These are phyloP conservation scores for Cassiopea xamachana DNA, from an alignment of 30 jellyfish, hydroid and myxozoan species.

Conservation along the genomic window DNA sequence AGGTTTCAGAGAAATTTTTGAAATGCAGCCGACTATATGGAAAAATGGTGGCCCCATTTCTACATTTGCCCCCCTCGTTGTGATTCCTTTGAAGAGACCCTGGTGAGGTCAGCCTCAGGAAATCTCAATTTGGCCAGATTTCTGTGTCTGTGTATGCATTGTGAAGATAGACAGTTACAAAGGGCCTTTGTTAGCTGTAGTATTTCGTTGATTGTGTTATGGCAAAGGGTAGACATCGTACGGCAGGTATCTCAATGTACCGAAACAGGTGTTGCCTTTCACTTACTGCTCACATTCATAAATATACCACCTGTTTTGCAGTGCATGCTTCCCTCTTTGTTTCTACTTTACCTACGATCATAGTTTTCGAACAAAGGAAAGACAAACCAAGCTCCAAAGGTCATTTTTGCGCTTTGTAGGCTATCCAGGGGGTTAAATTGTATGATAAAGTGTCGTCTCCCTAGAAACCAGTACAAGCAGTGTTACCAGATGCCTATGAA, in stretches of 20 bases:
- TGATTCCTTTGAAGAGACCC: background rate
- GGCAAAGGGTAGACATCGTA: background rate
- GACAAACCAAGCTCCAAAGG: slow-evolving; percentile 52
- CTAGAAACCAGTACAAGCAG: background rate
- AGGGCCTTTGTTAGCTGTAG: background rate
- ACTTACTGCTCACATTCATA: slow-evolving; percentile 26
- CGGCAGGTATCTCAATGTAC: slow-evolving; percentile 15
- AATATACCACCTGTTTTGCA: slow-evolving; percentile 46
- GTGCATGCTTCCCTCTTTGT: slow-evolving; percentile 50
- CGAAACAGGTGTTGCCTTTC: slow-evolving; percentile 29
- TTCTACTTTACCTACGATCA: slow-evolving; percentile 26
- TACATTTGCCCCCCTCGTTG: too few species aligned
- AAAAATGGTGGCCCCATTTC: too few species aligned
- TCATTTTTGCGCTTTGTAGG: slow-evolving; percentile 33
- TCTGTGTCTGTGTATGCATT: background rate
- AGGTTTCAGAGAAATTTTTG: too few species aligned
- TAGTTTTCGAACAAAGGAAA: slow-evolving; percentile 17
- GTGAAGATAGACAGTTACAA: background rate
- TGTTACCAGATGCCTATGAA: background rate
- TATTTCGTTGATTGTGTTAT: background rate
- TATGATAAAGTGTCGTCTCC: background rate
- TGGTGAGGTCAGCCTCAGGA: background rate
- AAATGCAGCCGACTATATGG: too few species aligned
- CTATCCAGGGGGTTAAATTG: slow-evolving; percentile 31
- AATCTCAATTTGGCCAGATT: background rate